A percentile compares a stretch with the other conserved stretches of the same genome.
phyloP scores from a whole-genome alignment of 2,113 vertebrate genomes.

The Orycteropus afer region DNA sequence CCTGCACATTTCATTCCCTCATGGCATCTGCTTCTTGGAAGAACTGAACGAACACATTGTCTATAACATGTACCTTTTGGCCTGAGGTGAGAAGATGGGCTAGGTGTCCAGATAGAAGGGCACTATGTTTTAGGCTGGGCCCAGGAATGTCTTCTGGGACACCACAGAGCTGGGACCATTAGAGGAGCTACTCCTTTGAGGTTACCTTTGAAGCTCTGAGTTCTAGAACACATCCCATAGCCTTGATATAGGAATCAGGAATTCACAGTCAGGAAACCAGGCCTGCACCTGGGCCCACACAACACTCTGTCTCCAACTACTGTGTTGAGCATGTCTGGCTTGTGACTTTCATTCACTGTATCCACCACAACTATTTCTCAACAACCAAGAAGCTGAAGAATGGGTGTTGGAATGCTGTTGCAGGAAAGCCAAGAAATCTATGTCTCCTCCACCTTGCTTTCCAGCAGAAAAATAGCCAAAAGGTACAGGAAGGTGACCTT shows the following conservation, averaged over 20 bases:
- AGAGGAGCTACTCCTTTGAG: not conserved
- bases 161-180: not conserved
- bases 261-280: not conserved
- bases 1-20: not conserved
- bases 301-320: not conserved
- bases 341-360: not conserved
- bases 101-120: not conserved
- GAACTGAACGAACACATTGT: not conserved
- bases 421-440: not conserved
- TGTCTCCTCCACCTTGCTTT: not conserved
- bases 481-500: too few relatives aligned
- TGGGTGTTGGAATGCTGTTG: too few relatives aligned
- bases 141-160: not conserved
- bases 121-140: not conserved
- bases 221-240: not conserved
- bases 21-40: not conserved
- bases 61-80: not conserved
- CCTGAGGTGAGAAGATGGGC: not conserved
- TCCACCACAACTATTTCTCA: not conserved
- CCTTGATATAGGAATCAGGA: not conserved
- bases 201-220: not conserved
- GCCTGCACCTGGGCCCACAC: not conserved
- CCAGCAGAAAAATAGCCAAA: not conserved
- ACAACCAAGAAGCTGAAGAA: not conserved
- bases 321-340: fast-evolving